Evolutionary conservation across 2,113 vertebrate species (phyloP), one percentile per base, ranked within the genome.

Genomic region (Podocnemis expansa): DNA sequence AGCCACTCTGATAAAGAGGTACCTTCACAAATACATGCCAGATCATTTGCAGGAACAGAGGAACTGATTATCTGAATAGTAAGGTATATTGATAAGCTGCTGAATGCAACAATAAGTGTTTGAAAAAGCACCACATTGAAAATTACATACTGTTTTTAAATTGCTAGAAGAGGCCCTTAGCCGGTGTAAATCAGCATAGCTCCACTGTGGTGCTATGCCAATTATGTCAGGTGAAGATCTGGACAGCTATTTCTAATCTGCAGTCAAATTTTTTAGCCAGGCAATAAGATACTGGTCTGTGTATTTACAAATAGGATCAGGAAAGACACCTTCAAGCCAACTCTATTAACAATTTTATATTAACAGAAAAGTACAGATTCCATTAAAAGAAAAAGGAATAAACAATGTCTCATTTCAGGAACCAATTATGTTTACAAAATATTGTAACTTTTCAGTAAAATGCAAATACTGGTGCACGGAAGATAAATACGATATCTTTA

Each of bases 401-500:
- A 78, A 51, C 11, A 82, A 47, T 73, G 88, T 84, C 78, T 52
- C 93, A 81, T 84, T 97, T 85, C 63, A 85, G 12, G 29, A 92
- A 13, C 31, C 87, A 85, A 95, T 94, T 89, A 79, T 14, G 54
- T 55, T 78, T 92, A 92, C 49, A 56, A 47, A 38, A 76, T 82
- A 22, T 56, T 54, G 91, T 79, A 5, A 55, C 49, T 94, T 87
- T 10, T 54, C 76, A 85, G 31, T 80, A 93, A 95, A 96, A 96
- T 75, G 80, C 63, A 92, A 93, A 91, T 49, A 95, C 49, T 55
- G 76, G 63, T 67, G 29, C 52, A 94, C 52, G 73, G n/a, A 76
- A 90, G 73, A 91, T 47, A 95, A 82, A 92, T 89, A 90, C 94
- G 94, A 41, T 0, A 85, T 60, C 89, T 89, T 51, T 89, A 78